Percentiles rank a stretch among this genome's conserved stretches.
These are phyloP conservation scores for Anthophora plumipes DNA, from an alignment of 2,888 invertebrate genomes.

Conservation along the genomic window DNA sequence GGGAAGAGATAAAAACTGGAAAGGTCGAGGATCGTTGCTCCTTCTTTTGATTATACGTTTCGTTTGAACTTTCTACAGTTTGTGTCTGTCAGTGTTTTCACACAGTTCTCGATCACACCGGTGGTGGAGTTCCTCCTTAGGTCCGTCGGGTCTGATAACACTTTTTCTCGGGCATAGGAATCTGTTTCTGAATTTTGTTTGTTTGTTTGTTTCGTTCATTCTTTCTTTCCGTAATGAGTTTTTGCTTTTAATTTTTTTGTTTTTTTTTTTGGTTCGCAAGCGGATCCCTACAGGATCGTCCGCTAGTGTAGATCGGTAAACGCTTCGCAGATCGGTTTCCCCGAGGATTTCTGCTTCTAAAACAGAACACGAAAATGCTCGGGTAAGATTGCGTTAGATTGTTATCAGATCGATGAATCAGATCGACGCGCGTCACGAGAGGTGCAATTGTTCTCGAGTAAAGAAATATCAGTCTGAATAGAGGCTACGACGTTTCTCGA, in stretches of 20 bases:
- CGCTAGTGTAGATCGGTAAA: conserved; percentile 82
- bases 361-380: conserved; percentile 77
- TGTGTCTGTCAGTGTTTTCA: conserved; percentile 48
- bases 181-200: conserved; percentile 46
- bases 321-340: conserved; percentile 82
- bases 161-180: conserved; percentile 68
- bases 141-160: conserved; percentile 71
- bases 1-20: conserved; percentile 68
- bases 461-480: neutral
- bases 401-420: conserved; percentile 40
- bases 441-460: conserved; percentile 4
- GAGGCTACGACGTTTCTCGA: neutral
- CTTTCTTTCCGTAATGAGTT: too few relatives aligned
- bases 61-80: conserved; percentile 56
- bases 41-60: conserved; percentile 64
- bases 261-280: conserved; percentile 43
- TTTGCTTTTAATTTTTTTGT: conserved; percentile 23
- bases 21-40: conserved; percentile 74
- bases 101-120: conserved; percentile 69
- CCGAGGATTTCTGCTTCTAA: conserved; percentile 83
- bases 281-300: conserved; percentile 59
- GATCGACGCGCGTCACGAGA: conserved; percentile 23
- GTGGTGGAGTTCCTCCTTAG: conserved; percentile 78
- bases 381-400: conserved; percentile 61
- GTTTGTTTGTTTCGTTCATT: neutral